A percentile compares a stretch with the other conserved stretches of the same genome.
These are phyloP conservation scores for Urocynchramus pylzowi DNA, from an alignment of 2,113 vertebrate genomes.

Conservation along the genomic window DNA sequence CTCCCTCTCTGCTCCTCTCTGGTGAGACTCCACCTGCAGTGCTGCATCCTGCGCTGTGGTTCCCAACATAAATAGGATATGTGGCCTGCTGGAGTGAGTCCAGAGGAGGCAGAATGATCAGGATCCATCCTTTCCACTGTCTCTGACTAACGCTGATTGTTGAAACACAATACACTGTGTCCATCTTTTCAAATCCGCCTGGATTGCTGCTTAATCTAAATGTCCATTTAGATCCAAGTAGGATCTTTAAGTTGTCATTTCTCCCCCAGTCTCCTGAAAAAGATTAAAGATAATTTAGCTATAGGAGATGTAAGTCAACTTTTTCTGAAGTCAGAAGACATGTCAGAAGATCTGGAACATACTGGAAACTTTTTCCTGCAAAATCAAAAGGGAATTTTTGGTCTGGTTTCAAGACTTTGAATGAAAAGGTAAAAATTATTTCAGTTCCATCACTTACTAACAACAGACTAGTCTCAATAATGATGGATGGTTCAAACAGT, in stretches of 20 bases:
- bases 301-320: background rate
- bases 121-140: background rate
- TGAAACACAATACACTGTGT: background rate
- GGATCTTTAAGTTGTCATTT: background rate
- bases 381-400: background rate
- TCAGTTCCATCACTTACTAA: background rate
- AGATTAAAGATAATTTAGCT: background rate
- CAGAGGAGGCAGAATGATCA: background rate
- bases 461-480: background rate
- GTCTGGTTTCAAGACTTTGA: background rate
- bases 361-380: background rate
- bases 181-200: background rate
- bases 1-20: background rate
- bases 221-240: no score
- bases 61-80: background rate
- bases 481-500: fast-evolving
- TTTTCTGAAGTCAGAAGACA: background rate
- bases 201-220: fast-evolving
- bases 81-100: background rate
- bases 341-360: background rate
- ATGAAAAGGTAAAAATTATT: background rate
- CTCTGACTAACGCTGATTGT: background rate
- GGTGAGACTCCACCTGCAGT: no score
- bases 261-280: background rate
- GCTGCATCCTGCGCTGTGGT: no score